Evolutionary conservation across 2,113 vertebrate genomes (phyloP).

Genomic region (Phodopus roborovskii): DNA sequence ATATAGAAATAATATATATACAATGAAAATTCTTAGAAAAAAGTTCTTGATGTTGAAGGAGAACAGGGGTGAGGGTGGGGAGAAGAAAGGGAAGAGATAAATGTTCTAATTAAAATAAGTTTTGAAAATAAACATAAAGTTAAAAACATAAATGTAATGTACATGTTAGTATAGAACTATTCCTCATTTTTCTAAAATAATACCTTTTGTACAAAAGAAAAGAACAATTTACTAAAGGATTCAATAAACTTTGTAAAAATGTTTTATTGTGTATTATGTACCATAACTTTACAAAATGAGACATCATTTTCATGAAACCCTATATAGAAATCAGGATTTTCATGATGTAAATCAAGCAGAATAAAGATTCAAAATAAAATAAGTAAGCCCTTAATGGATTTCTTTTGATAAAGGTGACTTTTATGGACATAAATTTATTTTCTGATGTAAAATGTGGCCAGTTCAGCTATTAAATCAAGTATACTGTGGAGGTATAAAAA

Average conservation of each 20-base stretch:
- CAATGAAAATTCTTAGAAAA: not conserved
- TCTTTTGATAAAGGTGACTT: conserved; percentile 85
- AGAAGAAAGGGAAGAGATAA: not conserved
- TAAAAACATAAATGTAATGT: not conserved
- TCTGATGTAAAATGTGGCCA: conserved; percentile 63
- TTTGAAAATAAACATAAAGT: not conserved
- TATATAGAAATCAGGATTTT: not conserved
- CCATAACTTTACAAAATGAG: conserved; percentile 43
- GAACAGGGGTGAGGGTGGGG: not conserved
- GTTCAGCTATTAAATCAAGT: conserved; percentile 79
- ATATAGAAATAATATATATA: not conserved
- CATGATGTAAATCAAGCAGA: conserved; percentile 69
- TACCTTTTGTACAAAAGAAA: not conserved
- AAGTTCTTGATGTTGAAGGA: not conserved
- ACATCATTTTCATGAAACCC: conserved; percentile 39
- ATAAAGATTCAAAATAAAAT: conserved; percentile 66
- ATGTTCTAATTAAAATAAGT: not conserved
- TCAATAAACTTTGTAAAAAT: conserved; percentile 25
- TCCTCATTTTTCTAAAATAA: not conserved
- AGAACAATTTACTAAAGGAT: not conserved
- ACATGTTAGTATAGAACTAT: not conserved
- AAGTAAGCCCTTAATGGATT: conserved; percentile 57
- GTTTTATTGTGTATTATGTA: not conserved
- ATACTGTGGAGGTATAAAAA: conserved; percentile 82
- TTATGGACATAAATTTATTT: conserved; percentile 79